phyloP scores from a whole-genome alignment of 2,113 vertebrate genomes.

The Rhabdomys dilectus region DNA sequence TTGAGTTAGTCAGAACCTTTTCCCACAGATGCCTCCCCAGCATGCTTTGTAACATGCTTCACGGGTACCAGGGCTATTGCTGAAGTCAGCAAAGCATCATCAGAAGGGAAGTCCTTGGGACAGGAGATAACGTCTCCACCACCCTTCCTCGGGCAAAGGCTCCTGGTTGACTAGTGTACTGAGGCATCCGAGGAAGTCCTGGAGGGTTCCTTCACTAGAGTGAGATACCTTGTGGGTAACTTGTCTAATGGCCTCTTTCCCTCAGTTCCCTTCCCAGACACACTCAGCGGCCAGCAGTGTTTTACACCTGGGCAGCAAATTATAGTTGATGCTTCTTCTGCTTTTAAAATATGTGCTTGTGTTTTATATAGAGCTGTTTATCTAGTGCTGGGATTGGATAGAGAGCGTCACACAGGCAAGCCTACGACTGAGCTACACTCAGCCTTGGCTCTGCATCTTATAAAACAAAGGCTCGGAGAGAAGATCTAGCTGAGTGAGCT shows the following conservation, averaged over 20 bases:
- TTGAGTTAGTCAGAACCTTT: not conserved
- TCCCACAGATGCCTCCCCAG: not conserved
- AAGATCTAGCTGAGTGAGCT: not conserved
- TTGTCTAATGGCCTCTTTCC: constrained; percentile 5
- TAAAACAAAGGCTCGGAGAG: not conserved
- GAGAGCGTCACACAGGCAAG: not conserved
- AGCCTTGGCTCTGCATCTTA: not conserved
- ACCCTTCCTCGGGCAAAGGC: not conserved
- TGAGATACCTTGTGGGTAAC: not conserved
- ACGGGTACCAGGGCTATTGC: not conserved
- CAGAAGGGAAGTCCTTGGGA: not conserved
- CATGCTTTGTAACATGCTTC: not conserved
- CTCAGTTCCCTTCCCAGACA: not conserved
- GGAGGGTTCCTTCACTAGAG: not conserved
- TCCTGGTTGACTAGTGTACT: not conserved
- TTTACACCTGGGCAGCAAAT: not conserved
- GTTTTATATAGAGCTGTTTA: not conserved
- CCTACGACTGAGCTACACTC: not conserved
- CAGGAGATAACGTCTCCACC: not conserved
- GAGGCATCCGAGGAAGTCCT: not conserved
- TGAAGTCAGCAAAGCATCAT: not conserved
- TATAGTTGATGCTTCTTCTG: not conserved
- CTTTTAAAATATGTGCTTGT: not conserved
- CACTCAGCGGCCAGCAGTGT: not conserved
- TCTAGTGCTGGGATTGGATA: not conserved